These are phyloP conservation scores for Lamprotornis superbus DNA, from an alignment of 2,113 vertebrate genomes.

Conservation along the genomic window DNA sequence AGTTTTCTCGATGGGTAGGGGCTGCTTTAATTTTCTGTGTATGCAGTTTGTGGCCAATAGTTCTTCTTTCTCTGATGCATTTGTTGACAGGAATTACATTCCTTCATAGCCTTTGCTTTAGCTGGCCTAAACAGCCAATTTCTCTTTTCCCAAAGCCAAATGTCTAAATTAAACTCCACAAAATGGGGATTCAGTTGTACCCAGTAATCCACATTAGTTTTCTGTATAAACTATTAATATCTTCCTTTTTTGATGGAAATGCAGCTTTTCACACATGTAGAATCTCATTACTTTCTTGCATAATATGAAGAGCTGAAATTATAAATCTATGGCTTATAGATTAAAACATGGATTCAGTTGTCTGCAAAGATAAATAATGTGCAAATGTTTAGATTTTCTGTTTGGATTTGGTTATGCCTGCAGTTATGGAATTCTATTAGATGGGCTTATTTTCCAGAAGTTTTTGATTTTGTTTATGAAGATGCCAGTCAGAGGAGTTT, in stretches of 20 bases:
- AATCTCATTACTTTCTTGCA: background rate
- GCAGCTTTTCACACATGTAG: background rate
- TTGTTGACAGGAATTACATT: background rate
- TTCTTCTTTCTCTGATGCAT: background rate
- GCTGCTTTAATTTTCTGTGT: background rate
- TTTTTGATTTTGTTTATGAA: background rate
- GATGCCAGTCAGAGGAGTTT: background rate
- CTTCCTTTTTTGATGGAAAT: background rate
- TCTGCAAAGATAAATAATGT: background rate
- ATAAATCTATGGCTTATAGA: background rate
- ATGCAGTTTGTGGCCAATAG: background rate
- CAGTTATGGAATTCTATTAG: background rate
- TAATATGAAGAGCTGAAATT: background rate
- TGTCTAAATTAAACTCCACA: background rate
- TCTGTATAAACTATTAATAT: background rate
- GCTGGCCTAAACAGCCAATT: background rate
- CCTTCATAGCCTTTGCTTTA: background rate
- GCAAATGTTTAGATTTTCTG: background rate
- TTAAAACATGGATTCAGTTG: background rate
- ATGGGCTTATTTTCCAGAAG: background rate
- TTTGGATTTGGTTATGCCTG: background rate
- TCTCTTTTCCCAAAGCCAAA: background rate
- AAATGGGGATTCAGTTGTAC: background rate
- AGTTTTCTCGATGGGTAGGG: background rate
- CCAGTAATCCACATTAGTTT: background rate